Evolutionary conservation across 2,888 invertebrate species (phyloP).

Genomic region (Trissolcus brochymenae): DNA sequence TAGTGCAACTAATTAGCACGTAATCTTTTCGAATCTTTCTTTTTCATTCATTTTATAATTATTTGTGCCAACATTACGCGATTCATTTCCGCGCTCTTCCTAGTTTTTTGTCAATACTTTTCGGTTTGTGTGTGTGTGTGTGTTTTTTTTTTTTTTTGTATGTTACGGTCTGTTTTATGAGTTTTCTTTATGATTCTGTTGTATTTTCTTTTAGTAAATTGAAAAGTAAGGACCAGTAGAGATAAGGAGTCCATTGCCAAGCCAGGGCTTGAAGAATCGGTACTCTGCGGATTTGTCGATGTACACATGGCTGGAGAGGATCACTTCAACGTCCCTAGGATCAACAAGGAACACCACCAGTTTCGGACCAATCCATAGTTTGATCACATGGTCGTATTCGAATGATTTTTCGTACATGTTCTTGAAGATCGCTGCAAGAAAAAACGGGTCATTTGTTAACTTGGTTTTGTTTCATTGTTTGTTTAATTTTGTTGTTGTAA

Average conservation of each 20-base stretch:
- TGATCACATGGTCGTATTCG: slow-evolving; percentile 80
- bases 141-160: not conserved
- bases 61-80: too few species aligned
- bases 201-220: not conserved
- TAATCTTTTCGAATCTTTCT: slow-evolving; percentile 11
- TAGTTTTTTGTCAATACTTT: too few species aligned
- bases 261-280: slow-evolving; percentile 89
- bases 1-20: slow-evolving; percentile 14
- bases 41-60: not conserved
- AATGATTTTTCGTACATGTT: slow-evolving; percentile 79
- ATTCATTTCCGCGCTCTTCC: too few species aligned
- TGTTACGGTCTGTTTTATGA: not conserved
- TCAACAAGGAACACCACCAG: slow-evolving; percentile 85
- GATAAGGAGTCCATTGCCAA: slow-evolving; percentile 88
- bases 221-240: slow-evolving; percentile 80
- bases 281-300: slow-evolving; percentile 89
- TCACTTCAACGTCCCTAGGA: slow-evolving; percentile 86
- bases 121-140: too few species aligned
- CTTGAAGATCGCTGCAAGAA: slow-evolving; percentile 82
- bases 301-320: slow-evolving; percentile 87
- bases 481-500: not conserved
- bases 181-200: not conserved
- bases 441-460: not conserved
- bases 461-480: not conserved
- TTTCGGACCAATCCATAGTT: slow-evolving; percentile 87